Base-by-base conservation (phyloP, 1,140 invertebrate species). In the Drosophila arawakana region DNA sequence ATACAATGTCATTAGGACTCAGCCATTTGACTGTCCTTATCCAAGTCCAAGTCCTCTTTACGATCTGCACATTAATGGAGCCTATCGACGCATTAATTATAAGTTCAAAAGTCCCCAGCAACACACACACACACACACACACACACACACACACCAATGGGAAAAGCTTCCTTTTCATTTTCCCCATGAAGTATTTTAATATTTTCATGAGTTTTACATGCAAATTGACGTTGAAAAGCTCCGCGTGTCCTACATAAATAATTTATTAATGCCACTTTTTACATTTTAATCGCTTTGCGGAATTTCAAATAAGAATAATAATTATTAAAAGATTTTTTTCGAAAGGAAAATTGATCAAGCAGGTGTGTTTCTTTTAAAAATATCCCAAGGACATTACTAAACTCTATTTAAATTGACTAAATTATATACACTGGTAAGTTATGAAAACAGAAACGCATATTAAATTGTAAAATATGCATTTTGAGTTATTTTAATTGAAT, bases 251-350 rank as follows among this genome's bases (percentile, higher is more conserved):
- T 68, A 41, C 25, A 52, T 62, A 82, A 75, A 50, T 76, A 67
- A 73, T 79, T 72, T 80, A 74, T 83, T 74, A 84, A 74, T 84
- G 68, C 44, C 60, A 73, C 76, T 65, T 84, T 84, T 70, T 67
- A 66, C 76, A 80, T 84, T 78, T 81, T 75, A 85, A 84, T 70
- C 60, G 47, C 35, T 44, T 43, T 44, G 44, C 18, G 18, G 30
- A 57, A 13, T 55, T 66, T 30, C 34, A 58, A 13, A 18, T 10
- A 3, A 30, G 25, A 41, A 18, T 30, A 50, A 55, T 25, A 57
- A 52, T 63, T 49, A 55, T 57, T 57, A 57, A 41, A 41, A 13
- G 3, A 13, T 55, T 54, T 54, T 13, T 15, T 7, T 37, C 9
- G 25, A 3, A 21, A 47, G n/a, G 3, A 13, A 34, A 52, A 50